Conservation (phyloP, 23 tunicate genomes). For the Ascidia mentula region DNA sequence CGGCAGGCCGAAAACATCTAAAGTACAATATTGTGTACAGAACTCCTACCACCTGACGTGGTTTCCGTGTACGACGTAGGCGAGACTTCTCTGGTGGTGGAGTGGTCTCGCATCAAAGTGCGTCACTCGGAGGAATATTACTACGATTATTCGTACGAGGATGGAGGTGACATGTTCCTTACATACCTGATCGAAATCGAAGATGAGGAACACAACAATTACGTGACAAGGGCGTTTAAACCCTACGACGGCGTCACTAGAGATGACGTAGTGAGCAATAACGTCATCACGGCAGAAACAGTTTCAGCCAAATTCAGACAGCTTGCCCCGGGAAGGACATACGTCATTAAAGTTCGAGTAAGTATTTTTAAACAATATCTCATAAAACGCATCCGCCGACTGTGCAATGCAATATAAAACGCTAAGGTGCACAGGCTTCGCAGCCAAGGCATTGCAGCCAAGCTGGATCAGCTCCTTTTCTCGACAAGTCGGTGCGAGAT, state of each 20-base stretch:
- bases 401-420: too few species aligned
- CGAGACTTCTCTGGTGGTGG: constrained; percentile 40
- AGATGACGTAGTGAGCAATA: constrained; percentile 18
- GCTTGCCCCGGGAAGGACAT: constrained; percentile 41
- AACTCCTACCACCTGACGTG: constrained; percentile 37
- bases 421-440: too few species aligned
- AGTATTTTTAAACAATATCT: too few species aligned
- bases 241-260: constrained; percentile 10
- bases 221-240: constrained; percentile 12
- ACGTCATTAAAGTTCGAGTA: constrained; percentile 28
- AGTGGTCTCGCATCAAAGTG: constrained; percentile 37
- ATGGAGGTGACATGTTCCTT: constrained; percentile 18
- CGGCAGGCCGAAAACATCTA: too few species aligned
- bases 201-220: background rate
- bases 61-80: constrained; percentile 41
- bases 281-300: background rate
- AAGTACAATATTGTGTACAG: too few species aligned
- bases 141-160: constrained; percentile 5
- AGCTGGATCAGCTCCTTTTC: too few species aligned
- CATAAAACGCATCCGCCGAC: too few species aligned
- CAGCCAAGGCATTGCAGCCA: too few species aligned
- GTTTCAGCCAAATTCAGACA: constrained; percentile 18
- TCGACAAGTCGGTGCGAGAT: too few species aligned
- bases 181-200: constrained; percentile 49
- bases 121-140: constrained; percentile 8